phyloP scores from a whole-genome alignment of 2,113 vertebrate species.

The Potamarius usumacintae region DNA sequence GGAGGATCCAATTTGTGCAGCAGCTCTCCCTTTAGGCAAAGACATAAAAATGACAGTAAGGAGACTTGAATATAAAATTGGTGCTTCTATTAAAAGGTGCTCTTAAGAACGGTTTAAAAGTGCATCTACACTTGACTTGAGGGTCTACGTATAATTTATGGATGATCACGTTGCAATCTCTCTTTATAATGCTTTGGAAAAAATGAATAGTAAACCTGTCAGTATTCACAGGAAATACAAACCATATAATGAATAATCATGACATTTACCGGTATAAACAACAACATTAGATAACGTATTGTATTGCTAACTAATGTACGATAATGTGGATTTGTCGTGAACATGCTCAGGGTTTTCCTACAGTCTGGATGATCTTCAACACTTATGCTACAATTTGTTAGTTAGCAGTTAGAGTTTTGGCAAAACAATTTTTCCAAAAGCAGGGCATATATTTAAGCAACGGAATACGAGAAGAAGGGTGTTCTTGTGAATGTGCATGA shows the following conservation, averaged over 20 bases:
- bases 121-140: background rate
- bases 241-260: background rate
- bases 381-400: background rate
- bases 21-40: slow-evolving; percentile 12
- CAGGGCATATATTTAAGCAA: background rate
- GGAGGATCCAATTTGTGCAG: background rate
- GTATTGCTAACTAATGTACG: too few species aligned
- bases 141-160: background rate
- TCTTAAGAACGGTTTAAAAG: background rate
- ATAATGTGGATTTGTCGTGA: background rate
- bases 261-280: background rate
- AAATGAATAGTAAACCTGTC: background rate
- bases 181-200: background rate
- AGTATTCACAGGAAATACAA: background rate
- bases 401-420: background rate
- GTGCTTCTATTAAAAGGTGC: background rate
- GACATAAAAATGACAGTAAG: slow-evolving; percentile 10
- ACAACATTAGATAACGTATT: too few species aligned
- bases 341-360: background rate
- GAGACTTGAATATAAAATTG: slow-evolving; percentile 1
- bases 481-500: background rate
- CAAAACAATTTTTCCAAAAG: background rate
- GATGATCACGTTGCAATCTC: background rate
- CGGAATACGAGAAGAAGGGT: background rate
- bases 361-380: background rate